phyloP scores from a whole-genome alignment of 2,888 invertebrate species.

The Spilosoma lubricipeda region DNA sequence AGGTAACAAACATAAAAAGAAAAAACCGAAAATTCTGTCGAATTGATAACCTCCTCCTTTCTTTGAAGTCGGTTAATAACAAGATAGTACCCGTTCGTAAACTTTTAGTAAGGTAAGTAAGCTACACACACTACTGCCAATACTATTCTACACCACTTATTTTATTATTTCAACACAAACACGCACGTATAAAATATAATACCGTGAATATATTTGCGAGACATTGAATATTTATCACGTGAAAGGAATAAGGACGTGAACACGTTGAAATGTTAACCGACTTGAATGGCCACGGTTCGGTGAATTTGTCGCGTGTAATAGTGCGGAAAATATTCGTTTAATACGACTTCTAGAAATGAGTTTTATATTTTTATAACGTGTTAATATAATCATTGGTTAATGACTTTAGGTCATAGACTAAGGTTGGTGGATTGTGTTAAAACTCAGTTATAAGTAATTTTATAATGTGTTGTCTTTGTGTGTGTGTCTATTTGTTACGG shows the following conservation, averaged over 20 bases:
- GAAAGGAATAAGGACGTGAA: slow-evolving; percentile 5
- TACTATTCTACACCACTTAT: neutral
- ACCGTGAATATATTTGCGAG: neutral
- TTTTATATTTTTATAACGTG: neutral
- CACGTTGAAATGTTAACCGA: slow-evolving; percentile 15
- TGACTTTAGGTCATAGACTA: too few species aligned
- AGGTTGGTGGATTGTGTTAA: neutral
- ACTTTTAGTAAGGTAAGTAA: neutral
- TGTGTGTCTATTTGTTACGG: too few species aligned
- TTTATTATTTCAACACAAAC: slow-evolving; percentile 3
- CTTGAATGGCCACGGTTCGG: slow-evolving; percentile 17
- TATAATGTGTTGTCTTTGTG: neutral
- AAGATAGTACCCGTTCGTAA: neutral
- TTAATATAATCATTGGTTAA: neutral
- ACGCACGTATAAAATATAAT: slow-evolving; percentile 3
- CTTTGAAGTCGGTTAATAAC: too few species aligned
- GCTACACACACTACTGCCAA: neutral
- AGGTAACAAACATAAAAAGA: too few species aligned
- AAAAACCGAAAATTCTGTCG: too few species aligned
- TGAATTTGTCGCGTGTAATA: slow-evolving; percentile 9
- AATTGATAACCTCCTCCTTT: too few species aligned
- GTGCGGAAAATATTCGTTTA: slow-evolving; percentile 9
- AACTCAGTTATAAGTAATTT: neutral
- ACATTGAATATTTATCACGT: slow-evolving; percentile 16
- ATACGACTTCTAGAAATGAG: neutral